These are phyloP conservation scores for Telmatochromis bifrenatus DNA, from an alignment of 2,113 vertebrate species.

Conservation along the genomic window DNA sequence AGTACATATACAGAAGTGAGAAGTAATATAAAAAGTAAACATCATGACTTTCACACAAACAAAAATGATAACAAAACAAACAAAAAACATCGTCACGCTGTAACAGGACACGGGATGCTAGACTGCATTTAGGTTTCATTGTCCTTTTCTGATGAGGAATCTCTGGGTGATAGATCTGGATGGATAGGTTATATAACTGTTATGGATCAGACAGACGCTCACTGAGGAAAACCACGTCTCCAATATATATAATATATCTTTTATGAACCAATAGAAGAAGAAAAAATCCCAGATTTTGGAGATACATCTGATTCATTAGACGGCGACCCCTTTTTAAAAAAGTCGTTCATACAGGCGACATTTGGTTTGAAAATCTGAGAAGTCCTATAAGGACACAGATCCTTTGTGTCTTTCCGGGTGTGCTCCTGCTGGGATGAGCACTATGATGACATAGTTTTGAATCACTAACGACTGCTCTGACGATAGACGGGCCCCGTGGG, in stretches of 20 bases:
- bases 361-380: background rate
- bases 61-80: conserved; percentile 52
- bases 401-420: background rate
- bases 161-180: background rate
- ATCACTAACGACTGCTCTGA: background rate
- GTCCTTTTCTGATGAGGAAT: background rate
- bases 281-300: background rate
- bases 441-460: background rate
- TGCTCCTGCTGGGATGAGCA: background rate
- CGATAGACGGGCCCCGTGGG: conserved; percentile 73
- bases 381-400: background rate
- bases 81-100: conserved; percentile 65
- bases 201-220: background rate
- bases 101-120: conserved; percentile 58
- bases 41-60: conserved; percentile 74
- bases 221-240: background rate
- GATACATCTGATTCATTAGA: background rate
- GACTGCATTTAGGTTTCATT: conserved; percentile 1
- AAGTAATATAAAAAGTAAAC: conserved; percentile 74
- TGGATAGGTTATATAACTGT: background rate
- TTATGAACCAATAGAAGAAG: background rate
- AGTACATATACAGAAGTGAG: conserved; percentile 64
- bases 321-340: background rate
- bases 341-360: background rate
- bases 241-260: background rate